A percentile compares a stretch with the other conserved stretches of the same genome.
Evolutionary conservation across 1,140 invertebrate genomes (phyloP).

Genomic region (Thereuonema tuberculata): DNA sequence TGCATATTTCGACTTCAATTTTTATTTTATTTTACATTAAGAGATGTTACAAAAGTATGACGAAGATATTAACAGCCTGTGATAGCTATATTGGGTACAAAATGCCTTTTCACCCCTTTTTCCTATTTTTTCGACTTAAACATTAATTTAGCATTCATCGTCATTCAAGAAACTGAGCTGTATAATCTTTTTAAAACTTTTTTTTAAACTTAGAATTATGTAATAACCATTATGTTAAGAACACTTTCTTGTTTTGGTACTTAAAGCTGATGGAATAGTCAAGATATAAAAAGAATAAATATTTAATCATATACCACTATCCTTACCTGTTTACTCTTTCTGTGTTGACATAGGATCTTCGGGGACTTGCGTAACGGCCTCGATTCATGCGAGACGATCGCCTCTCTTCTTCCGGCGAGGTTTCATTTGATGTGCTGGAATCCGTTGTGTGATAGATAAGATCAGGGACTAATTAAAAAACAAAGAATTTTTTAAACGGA

Average conservation of each 20-base stretch:
- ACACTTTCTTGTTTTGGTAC: background rate
- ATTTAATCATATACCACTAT: too few relatives aligned
- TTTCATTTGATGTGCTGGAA: slow-evolving; percentile 2
- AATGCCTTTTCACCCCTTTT: too few relatives aligned
- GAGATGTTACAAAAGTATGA: too few relatives aligned
- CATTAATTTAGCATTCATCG: background rate
- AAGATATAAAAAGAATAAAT: too few relatives aligned
- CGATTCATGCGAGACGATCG: background rate
- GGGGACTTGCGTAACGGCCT: background rate
- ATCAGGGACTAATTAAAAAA: background rate
- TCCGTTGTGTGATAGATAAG: slow-evolving; percentile 8
- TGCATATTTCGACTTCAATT: too few relatives aligned
- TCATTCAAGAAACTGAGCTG: too few relatives aligned
- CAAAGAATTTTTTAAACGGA: background rate
- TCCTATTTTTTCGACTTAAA: too few relatives aligned
- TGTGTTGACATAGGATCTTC: background rate
- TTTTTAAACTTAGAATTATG: background rate
- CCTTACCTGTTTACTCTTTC: slow-evolving; percentile 5
- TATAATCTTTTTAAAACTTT: background rate
- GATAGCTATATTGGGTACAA: too few relatives aligned
- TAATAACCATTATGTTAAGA: background rate
- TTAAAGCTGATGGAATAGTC: background rate
- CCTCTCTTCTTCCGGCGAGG: slow-evolving; percentile 3
- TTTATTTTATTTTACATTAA: too few relatives aligned
- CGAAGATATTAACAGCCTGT: too few relatives aligned